These are phyloP conservation scores for Tachina fera DNA, from an alignment of 2,888 invertebrate species.

Conservation along the genomic window DNA sequence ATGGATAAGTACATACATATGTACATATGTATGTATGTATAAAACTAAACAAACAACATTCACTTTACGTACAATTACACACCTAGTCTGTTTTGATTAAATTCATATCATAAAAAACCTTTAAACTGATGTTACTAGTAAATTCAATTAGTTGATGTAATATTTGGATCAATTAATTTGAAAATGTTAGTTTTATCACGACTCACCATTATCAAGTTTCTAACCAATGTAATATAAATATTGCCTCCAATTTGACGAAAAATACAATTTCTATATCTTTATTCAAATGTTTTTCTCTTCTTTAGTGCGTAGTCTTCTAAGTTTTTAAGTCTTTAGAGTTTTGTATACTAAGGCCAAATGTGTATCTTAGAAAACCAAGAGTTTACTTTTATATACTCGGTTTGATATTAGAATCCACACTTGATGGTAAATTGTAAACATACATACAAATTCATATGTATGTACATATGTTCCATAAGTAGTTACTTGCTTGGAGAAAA, in stretches of 20 bases:
- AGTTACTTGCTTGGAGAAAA: neutral
- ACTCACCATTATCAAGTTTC: constrained; percentile 17
- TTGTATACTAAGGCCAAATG: constrained; percentile 44
- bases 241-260: neutral
- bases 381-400: constrained; percentile 53
- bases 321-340: constrained; percentile 56
- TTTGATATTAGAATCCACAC: constrained; percentile 31
- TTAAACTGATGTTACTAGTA: neutral
- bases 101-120: neutral
- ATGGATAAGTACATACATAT: constrained; percentile 23
- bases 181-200: neutral
- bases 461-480: constrained; percentile 26
- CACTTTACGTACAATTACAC: constrained; percentile 43
- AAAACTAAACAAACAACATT: constrained; percentile 65
- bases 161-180: neutral
- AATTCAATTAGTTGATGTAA: neutral
- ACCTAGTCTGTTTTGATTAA: neutral
- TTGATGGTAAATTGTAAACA: neutral
- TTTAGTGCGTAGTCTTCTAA: neutral
- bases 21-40: constrained; percentile 21
- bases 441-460: too few species aligned
- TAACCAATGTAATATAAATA: neutral
- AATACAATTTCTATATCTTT: neutral
- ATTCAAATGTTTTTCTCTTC: neutral
- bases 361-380: constrained; percentile 4